These are phyloP conservation scores for Mola mola DNA, from an alignment of 2,113 vertebrate genomes.

Conservation along the genomic window DNA sequence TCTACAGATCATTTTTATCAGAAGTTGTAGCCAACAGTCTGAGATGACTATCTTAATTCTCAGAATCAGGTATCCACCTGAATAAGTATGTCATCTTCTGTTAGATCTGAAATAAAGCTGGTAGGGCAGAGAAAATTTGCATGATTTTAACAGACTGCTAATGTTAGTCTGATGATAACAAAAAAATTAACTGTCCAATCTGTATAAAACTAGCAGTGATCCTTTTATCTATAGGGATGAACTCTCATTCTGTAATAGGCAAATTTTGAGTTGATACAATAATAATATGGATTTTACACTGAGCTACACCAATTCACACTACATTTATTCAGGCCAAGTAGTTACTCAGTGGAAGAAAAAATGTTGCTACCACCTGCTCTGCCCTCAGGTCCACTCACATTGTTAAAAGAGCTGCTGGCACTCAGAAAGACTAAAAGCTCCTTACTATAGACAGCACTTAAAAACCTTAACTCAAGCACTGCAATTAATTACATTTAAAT, in stretches of 20 bases:
- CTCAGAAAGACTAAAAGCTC: too few relatives aligned
- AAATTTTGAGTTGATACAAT: constrained; percentile 32
- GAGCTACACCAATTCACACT: too few relatives aligned
- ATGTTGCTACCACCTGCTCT: too few relatives aligned
- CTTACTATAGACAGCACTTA: too few relatives aligned
- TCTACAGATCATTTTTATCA: neutral
- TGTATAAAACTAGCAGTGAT: constrained; percentile 21
- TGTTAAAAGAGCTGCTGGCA: too few relatives aligned
- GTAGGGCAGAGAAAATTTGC: constrained; percentile 36
- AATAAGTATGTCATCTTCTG: neutral
- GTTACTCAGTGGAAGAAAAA: too few relatives aligned
- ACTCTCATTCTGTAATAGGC: constrained; percentile 6
- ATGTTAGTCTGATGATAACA: constrained; percentile 33
- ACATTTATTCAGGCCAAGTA: too few relatives aligned
- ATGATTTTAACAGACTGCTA: constrained; percentile 49
- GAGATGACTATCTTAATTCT: constrained; percentile 5
- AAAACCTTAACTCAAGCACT: too few relatives aligned
- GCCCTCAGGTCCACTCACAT: too few relatives aligned
- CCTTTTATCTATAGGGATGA: constrained; percentile 29
- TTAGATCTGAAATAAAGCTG: constrained; percentile 36
- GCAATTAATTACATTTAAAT: too few relatives aligned
- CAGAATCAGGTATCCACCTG: constrained; percentile 8
- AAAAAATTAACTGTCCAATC: constrained; percentile 12
- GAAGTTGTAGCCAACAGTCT: neutral
- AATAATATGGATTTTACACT: constrained; percentile 22